phyloP scores from a whole-genome alignment of 2,113 vertebrate genomes.

The Arvicanthis niloticus region DNA sequence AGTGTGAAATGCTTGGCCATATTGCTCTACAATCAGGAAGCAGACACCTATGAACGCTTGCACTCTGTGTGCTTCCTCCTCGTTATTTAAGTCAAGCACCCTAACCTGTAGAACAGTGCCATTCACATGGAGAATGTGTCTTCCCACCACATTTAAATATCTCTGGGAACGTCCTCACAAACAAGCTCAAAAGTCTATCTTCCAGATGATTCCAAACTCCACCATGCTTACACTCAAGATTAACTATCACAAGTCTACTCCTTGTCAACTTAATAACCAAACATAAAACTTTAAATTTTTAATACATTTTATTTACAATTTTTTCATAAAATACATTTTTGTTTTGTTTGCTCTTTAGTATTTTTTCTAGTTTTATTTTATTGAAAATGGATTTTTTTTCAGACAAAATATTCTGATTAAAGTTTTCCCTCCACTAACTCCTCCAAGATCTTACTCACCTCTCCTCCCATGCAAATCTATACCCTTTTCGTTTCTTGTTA shows the following conservation, averaged over 20 bases:
- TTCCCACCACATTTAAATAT: background rate
- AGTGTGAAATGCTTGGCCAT: background rate
- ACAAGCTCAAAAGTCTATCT: background rate
- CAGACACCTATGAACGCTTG: background rate
- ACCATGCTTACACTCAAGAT: background rate
- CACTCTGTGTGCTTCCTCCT: background rate
- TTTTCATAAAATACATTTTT: background rate
- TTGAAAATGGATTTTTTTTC: background rate
- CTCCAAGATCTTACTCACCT: background rate
- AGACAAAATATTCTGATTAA: background rate
- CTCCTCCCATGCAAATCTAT: background rate
- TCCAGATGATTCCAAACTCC: background rate
- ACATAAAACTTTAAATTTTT: background rate
- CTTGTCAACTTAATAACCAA: background rate
- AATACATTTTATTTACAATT: background rate
- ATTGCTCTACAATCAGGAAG: background rate
- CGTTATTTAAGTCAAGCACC: background rate
- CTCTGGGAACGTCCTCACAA: background rate
- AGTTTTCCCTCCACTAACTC: background rate
- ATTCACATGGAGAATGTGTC: background rate
- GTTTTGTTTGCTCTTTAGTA: background rate
- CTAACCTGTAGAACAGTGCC: background rate
- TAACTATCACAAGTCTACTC: background rate
- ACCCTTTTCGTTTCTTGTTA: background rate
- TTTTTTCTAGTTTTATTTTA: background rate